phyloP scores from a whole-genome alignment of 2,797 vertebrate species.

The Ambastaia sidthimunki region DNA sequence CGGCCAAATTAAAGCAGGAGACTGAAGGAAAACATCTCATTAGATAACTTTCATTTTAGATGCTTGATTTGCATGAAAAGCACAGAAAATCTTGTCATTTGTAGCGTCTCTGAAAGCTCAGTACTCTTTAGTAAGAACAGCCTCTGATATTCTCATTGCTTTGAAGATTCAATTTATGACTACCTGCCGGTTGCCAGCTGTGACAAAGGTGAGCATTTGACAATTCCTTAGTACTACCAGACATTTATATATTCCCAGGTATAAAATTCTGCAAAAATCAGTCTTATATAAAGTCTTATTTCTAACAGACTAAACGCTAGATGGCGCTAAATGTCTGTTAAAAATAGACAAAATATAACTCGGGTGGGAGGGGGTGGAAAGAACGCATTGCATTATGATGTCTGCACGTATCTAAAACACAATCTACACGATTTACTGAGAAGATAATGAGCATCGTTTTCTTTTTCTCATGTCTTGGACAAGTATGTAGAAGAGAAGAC shows the following conservation, averaged over 20 bases:
- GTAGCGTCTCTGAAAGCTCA: slow-evolving; percentile 29
- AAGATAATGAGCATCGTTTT: slow-evolving; percentile 43
- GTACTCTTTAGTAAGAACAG: slow-evolving; percentile 23
- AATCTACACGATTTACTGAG: slow-evolving; percentile 18
- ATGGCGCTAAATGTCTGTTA: slow-evolving; percentile 45
- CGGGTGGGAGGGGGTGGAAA: slow-evolving; percentile 6
- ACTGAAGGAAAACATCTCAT: slow-evolving; percentile 50
- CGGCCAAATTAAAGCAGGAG: slow-evolving; percentile 43
- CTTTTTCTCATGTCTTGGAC: slow-evolving; percentile 16
- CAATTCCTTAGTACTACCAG: slow-evolving; percentile 17
- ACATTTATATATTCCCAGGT: neutral
- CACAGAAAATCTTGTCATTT: slow-evolving; percentile 31
- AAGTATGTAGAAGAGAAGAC: slow-evolving; percentile 19
- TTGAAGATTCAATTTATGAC: slow-evolving; percentile 40
- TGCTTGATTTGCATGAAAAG: slow-evolving; percentile 40
- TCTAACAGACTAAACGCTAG: slow-evolving; percentile 46
- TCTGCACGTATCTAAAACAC: slow-evolving; percentile 29
- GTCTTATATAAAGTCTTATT: too few relatives aligned
- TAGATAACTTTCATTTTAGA: slow-evolving; percentile 48
- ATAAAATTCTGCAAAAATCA: neutral
- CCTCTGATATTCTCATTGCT: slow-evolving; percentile 31
- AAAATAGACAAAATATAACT: neutral
- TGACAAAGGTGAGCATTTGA: slow-evolving; percentile 30
- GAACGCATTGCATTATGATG: slow-evolving; percentile 41
- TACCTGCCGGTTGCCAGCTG: slow-evolving; percentile 37